Conservation (phyloP, 2,797 vertebrate species). For the Triplophysa yarkandensis region DNA sequence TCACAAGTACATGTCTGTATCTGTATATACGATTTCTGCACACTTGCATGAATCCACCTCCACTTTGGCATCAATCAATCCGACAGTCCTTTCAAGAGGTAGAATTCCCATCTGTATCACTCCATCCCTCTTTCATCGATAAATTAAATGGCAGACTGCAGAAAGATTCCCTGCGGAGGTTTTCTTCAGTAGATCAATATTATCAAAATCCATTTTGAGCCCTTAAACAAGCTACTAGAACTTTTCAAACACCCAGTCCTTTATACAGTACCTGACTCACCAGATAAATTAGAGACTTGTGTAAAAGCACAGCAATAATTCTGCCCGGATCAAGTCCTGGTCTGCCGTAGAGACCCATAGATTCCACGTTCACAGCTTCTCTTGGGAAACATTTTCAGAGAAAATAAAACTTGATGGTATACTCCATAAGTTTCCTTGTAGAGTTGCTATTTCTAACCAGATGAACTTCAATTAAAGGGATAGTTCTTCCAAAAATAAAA, state of each 20-base stretch:
- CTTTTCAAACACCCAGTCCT: conserved; percentile 12
- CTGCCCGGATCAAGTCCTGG: conserved; percentile 32
- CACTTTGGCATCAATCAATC: conserved; percentile 43
- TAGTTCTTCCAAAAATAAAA: too few relatives aligned
- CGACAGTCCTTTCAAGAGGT: conserved; percentile 49
- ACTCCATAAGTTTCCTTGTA: conserved; percentile 42
- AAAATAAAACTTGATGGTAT: conserved; percentile 40
- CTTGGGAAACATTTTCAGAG: conserved; percentile 33
- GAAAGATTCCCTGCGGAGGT: conserved; percentile 9
- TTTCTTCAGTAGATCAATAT: conserved; percentile 23
- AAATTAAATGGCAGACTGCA: conserved; percentile 17
- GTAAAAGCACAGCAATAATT: conserved; percentile 41
- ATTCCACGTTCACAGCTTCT: conserved; percentile 34
- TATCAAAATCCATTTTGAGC: conserved; percentile 9
- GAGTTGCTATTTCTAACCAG: conserved; percentile 24
- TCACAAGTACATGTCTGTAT: conserved; percentile 26
- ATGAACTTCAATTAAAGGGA: conserved; percentile 20
- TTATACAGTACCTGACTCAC: conserved; percentile 18
- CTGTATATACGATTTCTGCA: conserved; percentile 28
- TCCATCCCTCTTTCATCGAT: conserved; percentile 40
- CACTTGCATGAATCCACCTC: conserved; percentile 39
- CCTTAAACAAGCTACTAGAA: conserved; percentile 14
- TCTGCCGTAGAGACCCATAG: conserved; percentile 40
- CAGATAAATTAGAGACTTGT: conserved; percentile 38
- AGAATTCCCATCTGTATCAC: conserved; percentile 48